Conservation (phyloP, 2,888 invertebrate species). For the Vannuccia rotundouncinata region DNA sequence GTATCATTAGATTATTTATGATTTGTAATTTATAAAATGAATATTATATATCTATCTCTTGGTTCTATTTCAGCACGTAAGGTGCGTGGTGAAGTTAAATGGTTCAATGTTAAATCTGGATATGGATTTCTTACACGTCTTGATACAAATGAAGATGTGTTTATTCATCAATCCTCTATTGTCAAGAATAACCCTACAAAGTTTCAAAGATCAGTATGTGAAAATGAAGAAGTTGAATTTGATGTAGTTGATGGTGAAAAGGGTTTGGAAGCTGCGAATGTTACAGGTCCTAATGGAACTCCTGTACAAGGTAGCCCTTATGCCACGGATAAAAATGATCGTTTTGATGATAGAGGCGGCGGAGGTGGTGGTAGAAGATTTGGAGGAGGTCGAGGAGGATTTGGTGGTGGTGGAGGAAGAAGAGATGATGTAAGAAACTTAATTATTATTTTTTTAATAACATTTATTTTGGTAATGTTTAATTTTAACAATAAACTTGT, state of each 20-base stretch:
- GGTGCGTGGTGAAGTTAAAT: conserved; percentile 95
- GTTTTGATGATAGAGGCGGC: conserved; percentile 42
- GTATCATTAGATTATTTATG: too few relatives aligned
- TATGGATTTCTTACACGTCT: conserved; percentile 98
- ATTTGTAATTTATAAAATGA: too few relatives aligned
- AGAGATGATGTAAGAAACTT: conserved; percentile 5
- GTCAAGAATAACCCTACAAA: conserved; percentile 96
- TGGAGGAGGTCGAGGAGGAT: not conserved
- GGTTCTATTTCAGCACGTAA: conserved; percentile 4
- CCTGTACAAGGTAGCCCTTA: conserved; percentile 90
- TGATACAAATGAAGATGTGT: conserved; percentile 98
- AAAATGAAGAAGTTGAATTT: conserved; percentile 94
- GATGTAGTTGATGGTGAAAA: conserved; percentile 91
- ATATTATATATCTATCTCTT: too few relatives aligned
- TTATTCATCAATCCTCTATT: conserved; percentile 97
- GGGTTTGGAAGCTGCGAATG: conserved; percentile 94
- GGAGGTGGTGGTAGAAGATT: conserved; percentile 46
- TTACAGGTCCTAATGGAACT: conserved; percentile 87
- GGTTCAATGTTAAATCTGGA: conserved; percentile 67
- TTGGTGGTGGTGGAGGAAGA: not conserved
- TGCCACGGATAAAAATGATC: conserved; percentile 60
- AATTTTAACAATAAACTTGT: not conserved
- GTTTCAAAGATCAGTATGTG: conserved; percentile 93
- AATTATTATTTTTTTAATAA: not conserved
- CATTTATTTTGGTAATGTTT: not conserved